Evolutionary conservation across 2,888 invertebrate genomes (phyloP), one percentile per base, ranked within the genome.

Genomic region (Callosobruchus maculatus): DNA sequence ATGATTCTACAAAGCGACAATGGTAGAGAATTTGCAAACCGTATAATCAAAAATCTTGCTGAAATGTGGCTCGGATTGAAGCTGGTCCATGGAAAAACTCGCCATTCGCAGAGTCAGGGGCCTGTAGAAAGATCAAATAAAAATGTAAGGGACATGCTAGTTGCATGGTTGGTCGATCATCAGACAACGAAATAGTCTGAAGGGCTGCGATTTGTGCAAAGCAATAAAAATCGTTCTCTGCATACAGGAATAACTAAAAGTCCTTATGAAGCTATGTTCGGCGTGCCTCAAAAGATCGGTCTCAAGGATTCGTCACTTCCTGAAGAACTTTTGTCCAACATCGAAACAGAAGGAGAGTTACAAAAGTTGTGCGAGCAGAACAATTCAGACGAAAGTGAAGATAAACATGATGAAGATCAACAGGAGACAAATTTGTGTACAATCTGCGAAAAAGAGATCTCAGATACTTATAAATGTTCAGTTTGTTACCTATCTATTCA

Each of bases 211-310:
- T 72, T 79, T 70, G 72, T 68, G 0, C 82, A 78, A 76, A 82
- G 71, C 82, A 76, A 76, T 74, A 84, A 84, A 75, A 83, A 83
- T 73, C 78, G 73, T 71, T 75, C 78, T 30, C 78, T 80, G 70
- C 80, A 84, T 73, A 72, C 75, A 74, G 81, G 78, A 74, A 82
- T 82, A 72, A 78, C 75, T 70, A 80, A 80, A 76, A 81, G 76
- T 78, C 82, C 82, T 70, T 84, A 83, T 79, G 80, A 83, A 82
- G 83, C 82, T 70, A 71, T 80, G 78, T 82, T 83, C 79, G 82
- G 83, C 72, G 76, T 78, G 75, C 77, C 79, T 77, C 75, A 76
- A 78, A 82, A 79, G 80, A 79, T 2, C 2, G 26, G 26, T 18
- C 3, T 49, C 4, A 77, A 74, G 75, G 78, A 80, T 71, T 80